phyloP scores from a whole-genome alignment of 1,140 invertebrate genomes.

The Agrilus planipennis region DNA sequence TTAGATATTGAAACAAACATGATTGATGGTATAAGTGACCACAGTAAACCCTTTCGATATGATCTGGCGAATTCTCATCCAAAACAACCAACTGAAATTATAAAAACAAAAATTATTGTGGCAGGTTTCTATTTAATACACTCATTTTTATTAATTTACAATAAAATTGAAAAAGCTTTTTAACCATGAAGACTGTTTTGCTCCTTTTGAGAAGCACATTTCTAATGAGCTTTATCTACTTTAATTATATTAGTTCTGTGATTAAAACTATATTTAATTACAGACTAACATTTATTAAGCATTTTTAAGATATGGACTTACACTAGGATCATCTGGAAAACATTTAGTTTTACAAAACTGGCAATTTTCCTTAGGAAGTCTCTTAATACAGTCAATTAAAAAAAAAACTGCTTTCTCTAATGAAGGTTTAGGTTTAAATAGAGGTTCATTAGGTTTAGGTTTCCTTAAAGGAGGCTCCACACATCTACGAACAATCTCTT shows the following conservation, averaged over 20 bases:
- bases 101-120: slow-evolving; percentile 6
- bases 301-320: slow-evolving; percentile 17
- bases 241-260: too few species aligned
- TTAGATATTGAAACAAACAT: slow-evolving; percentile 60
- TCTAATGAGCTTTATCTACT: too few species aligned
- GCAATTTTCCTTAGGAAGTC: slow-evolving; percentile 49
- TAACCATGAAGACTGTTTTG: too few species aligned
- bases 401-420: slow-evolving; percentile 48
- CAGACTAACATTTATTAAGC: neutral
- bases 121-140: too few species aligned
- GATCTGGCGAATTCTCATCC: slow-evolving; percentile 45
- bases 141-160: too few species aligned
- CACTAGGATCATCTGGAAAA: slow-evolving; percentile 46
- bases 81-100: slow-evolving; percentile 35
- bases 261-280: too few species aligned
- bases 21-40: slow-evolving; percentile 62
- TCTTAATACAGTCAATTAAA: slow-evolving; percentile 47
- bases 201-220: too few species aligned
- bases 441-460: slow-evolving; percentile 32
- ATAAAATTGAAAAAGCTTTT: too few species aligned
- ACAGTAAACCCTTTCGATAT: slow-evolving; percentile 63
- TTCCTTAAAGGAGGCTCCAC: slow-evolving; percentile 54
- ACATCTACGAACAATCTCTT: slow-evolving; percentile 56
- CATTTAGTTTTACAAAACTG: slow-evolving; percentile 49
- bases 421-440: slow-evolving; percentile 50